A percentile compares a stretch with the other conserved stretches of the same genome.
phyloP scores from a whole-genome alignment of 2,888 invertebrate genomes.

The Norana najaformis region DNA sequence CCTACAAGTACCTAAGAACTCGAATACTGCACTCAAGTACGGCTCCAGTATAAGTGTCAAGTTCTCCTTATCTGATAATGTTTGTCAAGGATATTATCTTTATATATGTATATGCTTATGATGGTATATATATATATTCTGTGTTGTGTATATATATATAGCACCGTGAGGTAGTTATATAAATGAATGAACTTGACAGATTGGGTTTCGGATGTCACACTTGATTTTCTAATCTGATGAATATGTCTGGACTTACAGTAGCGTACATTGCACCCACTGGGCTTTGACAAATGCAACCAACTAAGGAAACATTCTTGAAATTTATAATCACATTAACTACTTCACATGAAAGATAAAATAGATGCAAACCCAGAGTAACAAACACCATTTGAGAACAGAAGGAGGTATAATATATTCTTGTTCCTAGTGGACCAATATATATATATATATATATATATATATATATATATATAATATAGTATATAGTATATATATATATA shows the following conservation, averaged over 20 bases:
- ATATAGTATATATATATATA: no score
- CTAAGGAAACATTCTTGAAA: slow-evolving; percentile 7
- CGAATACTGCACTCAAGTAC: neutral
- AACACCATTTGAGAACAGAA: neutral
- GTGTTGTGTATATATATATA: no score
- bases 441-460: no score
- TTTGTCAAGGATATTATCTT: neutral
- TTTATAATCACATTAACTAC: neutral
- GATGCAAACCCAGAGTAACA: no score
- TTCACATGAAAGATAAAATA: neutral
- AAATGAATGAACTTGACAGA: neutral
- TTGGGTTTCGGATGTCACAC: neutral
- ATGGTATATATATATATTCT: no score
- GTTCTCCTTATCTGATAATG: neutral
- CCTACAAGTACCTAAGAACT: neutral
- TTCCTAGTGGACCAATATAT: no score
- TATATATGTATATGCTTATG: no score
- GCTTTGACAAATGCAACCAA: neutral
- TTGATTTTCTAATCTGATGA: neutral
- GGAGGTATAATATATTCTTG: neutral
- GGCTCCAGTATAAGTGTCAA: neutral
- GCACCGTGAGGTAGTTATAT: neutral
- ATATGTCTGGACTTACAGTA: neutral
- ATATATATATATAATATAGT: no score
- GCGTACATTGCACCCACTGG: neutral